Evolutionary conservation across 2,113 vertebrate species (phyloP), one percentile per base, ranked within the genome.

Genomic region (Psettodes erumei): DNA sequence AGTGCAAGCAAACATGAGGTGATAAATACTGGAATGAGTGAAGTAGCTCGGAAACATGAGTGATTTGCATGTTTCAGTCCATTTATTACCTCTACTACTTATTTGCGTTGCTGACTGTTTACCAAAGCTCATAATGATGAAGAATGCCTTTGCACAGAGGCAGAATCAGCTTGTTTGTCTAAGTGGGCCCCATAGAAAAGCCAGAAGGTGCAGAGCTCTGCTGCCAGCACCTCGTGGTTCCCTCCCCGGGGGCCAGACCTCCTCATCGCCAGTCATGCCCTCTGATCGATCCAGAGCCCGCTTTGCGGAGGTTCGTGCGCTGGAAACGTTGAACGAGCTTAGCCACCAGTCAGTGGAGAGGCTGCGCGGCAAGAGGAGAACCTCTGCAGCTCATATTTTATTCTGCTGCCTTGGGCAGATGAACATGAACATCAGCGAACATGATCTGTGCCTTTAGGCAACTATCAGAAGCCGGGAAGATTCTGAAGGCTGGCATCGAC

Each of bases 401-500:
- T 71, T 71, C 66, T 55, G 18, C 6, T 6, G 72, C 72, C 61
- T 35, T 71, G 37, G 66, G 71, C 79, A 75, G 51, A 64, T 45
- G 43, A 64, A 75, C 66, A 35, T 23, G 35, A 51, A 66, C 37
- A 67, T 62, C 54, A 79, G 48, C 6, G 15, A 55, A 62, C 56
- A 62, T 62, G 63, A 62, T 61, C 18, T 73, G 16, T 79, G 77
- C 59, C 71, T 70, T 70, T 70, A 51, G 64, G 71, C 64, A 69
- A 58, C 63, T 74, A 71, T 51, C 7, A 59, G 45, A 19, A 43
- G 21, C 48, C 28, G 32, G 48, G 19, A 12, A 37, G 25, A 15
- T 40, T 51, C 47, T 62, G 12, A 63, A 50, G 33, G 27, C 32
- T 30, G 58, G 27, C 40, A 51, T 50, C 1, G 18, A 51, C 43